Conservation (phyloP, 2,888 invertebrate species). For the Hemistola chrysoprasaria region DNA sequence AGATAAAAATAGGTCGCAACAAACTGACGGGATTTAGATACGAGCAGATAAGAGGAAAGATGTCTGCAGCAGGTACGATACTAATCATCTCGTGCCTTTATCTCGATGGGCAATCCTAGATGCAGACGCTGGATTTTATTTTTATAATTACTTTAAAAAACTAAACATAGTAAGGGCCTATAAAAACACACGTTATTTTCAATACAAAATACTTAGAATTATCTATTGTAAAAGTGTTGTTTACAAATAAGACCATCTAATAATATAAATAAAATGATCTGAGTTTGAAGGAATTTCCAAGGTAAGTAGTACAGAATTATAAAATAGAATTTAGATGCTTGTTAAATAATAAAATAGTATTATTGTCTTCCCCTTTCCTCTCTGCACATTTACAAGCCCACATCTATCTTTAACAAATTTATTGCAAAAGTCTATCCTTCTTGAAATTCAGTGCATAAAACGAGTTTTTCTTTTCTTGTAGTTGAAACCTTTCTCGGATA, state of each 20-base stretch:
- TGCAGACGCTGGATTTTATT: constrained; percentile 14
- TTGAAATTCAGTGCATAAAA: constrained; percentile 30
- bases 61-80: constrained; percentile 23
- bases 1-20: no score
- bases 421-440: constrained; percentile 8
- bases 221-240: no score
- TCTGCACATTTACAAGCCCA: constrained; percentile 5
- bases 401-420: constrained; percentile 5
- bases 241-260: constrained; percentile 2
- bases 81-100: constrained; percentile 48
- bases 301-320: constrained; percentile 18
- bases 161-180: no score
- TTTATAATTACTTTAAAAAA: not conserved
- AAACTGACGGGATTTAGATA: constrained; percentile 16
- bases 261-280: constrained; percentile 7
- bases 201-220: no score
- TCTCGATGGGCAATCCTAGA: constrained; percentile 50
- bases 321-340: constrained; percentile 17
- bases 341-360: constrained; percentile 6
- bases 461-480: constrained; percentile 68
- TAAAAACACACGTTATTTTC: no score
- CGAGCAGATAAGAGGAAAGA: constrained; percentile 8
- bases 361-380: constrained; percentile 6
- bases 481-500: constrained; percentile 82
- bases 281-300: constrained; percentile 15